Conservation (phyloP, 2,888 invertebrate species). For the Parthenolecanium corni region DNA sequence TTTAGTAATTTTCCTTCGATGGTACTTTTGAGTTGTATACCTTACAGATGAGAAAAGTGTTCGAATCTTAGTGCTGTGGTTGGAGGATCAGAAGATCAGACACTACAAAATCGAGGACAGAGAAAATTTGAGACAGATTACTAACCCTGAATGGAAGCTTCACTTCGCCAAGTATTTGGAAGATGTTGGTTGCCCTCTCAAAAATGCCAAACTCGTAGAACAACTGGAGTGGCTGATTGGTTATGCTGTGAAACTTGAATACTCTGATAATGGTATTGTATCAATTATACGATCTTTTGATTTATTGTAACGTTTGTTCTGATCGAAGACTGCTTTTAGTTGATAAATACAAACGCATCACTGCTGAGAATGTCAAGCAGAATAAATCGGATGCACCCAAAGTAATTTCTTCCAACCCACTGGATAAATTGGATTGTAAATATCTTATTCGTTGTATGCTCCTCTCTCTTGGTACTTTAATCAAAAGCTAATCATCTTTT, state of each 20-base stretch:
- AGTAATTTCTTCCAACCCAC: slow-evolving; percentile 65
- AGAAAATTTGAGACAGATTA: slow-evolving; percentile 55
- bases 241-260: slow-evolving; percentile 71
- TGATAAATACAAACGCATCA: slow-evolving; percentile 56
- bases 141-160: slow-evolving; percentile 55
- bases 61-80: slow-evolving; percentile 71
- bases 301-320: too few relatives aligned
- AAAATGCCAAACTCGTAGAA: slow-evolving; percentile 48
- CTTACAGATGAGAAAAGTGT: slow-evolving; percentile 65
- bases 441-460: too few relatives aligned
- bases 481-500: slow-evolving; percentile 2
- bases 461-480: background rate
- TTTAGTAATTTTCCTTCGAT: too few relatives aligned
- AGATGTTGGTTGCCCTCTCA: slow-evolving; percentile 61
- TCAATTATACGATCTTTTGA: background rate
- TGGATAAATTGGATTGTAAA: slow-evolving; percentile 79
- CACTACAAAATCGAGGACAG: slow-evolving; percentile 74
- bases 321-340: slow-evolving; percentile 44
- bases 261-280: slow-evolving; percentile 59
- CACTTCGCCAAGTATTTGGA: slow-evolving; percentile 60
- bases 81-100: slow-evolving; percentile 88
- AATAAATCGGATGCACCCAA: slow-evolving; percentile 52
- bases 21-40: too few relatives aligned
- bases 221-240: slow-evolving; percentile 77
- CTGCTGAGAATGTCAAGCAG: slow-evolving; percentile 48